Percentiles rank a stretch among this genome's conserved stretches.
phyloP scores from a whole-genome alignment of 2,797 vertebrate species.

The Hyperoplus immaculatus region DNA sequence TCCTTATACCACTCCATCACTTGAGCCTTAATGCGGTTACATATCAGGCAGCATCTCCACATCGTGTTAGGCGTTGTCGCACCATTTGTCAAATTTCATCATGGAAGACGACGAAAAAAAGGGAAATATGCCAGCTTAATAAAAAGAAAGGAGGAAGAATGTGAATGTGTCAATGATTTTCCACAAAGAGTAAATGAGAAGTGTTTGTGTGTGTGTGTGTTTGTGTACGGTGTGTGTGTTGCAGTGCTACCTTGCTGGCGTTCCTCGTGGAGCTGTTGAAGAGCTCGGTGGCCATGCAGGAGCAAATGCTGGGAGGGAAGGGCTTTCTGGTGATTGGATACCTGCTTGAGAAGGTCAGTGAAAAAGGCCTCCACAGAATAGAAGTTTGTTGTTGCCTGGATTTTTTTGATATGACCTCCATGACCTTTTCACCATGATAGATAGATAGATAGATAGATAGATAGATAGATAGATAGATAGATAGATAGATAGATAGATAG shows the following conservation, averaged over 20 bases:
- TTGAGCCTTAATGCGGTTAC: conserved; percentile 22
- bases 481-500: too few relatives aligned
- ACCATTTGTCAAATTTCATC: conserved; percentile 33
- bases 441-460: too few relatives aligned
- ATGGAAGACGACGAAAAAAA: conserved; percentile 11
- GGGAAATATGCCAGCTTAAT: conserved; percentile 6
- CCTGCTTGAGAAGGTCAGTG: conserved; percentile 96
- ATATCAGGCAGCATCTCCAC: conserved; percentile 37
- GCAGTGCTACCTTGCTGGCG: conserved; percentile 90
- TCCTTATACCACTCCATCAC: conserved; percentile 28
- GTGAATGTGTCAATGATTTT: conserved; percentile 9
- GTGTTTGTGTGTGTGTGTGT: conserved; percentile 20
- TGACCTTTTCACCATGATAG: too few relatives aligned
- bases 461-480: too few relatives aligned
- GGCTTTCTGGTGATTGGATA: conserved; percentile 98
- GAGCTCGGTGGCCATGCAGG: conserved; percentile 99
- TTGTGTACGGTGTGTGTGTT: conserved; percentile 31
- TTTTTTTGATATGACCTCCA: too few relatives aligned
- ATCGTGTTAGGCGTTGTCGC: conserved; percentile 20
- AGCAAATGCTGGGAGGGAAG: conserved; percentile 98
- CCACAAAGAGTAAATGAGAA: neutral
- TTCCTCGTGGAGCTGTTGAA: conserved; percentile 98
- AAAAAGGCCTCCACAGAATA: neutral
- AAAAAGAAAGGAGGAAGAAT: conserved; percentile 20
- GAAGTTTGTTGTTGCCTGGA: neutral